Percentiles rank a stretch among this genome's conserved stretches.
Evolutionary conservation across 2,797 vertebrate species (phyloP).

Genomic region (Gymnocypris eckloni): DNA sequence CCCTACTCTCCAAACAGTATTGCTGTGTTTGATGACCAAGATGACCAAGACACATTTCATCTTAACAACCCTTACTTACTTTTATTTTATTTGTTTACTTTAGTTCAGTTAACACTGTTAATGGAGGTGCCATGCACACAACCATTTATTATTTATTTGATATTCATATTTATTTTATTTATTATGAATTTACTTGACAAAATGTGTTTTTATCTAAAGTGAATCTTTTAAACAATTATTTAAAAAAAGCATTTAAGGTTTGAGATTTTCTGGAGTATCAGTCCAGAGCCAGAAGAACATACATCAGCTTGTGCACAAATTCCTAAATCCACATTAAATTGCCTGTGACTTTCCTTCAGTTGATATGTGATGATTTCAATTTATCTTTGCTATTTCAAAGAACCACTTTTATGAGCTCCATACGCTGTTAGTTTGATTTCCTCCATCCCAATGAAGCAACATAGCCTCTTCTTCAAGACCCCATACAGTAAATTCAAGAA

Average conservation of each 20-base stretch:
- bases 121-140: no score
- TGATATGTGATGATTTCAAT: constrained; percentile 33
- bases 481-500: constrained; percentile 26
- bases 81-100: no score
- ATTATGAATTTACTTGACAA: not conserved
- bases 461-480: not conserved
- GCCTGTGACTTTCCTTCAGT: constrained; percentile 28
- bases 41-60: not conserved
- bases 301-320: constrained; percentile 1
- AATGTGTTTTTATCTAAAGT: not conserved
- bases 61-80: not conserved
- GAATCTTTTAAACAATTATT: not conserved
- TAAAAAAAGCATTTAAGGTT: not conserved
- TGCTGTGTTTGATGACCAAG: not conserved
- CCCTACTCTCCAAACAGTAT: not conserved
- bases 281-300: not conserved
- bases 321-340: constrained; percentile 25
- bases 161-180: not conserved
- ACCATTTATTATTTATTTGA: not conserved
- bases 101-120: no score
- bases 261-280: not conserved
- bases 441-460: constrained; percentile 35
- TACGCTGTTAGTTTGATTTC: constrained; percentile 51
- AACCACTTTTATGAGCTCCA: constrained; percentile 43
- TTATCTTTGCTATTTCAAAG: constrained; percentile 33